Evolutionary conservation across 2,113 vertebrate species (phyloP).

Genomic region (Salvator merianae): DNA sequence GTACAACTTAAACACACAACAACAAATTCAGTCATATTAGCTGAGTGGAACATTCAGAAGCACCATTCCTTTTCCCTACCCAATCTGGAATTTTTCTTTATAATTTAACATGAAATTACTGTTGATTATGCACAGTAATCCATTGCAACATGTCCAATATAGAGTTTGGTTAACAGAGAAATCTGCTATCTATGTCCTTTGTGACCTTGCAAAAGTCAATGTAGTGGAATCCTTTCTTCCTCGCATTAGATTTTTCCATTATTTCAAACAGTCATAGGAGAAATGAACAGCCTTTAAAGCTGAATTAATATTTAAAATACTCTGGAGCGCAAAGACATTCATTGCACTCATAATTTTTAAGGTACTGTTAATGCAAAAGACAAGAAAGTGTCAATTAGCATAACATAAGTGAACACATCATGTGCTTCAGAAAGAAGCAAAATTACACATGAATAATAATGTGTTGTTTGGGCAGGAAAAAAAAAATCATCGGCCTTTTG

Average conservation of each 20-base stretch:
- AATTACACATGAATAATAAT: constrained; percentile 12
- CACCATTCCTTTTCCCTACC: background rate
- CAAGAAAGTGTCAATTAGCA: constrained; percentile 41
- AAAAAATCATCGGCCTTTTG: background rate
- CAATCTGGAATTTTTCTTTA: background rate
- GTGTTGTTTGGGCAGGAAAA: background rate
- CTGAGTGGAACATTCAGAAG: background rate
- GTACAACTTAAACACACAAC: background rate
- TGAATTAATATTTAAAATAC: constrained; percentile 52
- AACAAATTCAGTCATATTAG: background rate
- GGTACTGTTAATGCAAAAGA: constrained; percentile 37
- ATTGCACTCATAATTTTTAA: constrained; percentile 30
- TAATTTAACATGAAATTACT: background rate
- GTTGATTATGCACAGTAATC: background rate
- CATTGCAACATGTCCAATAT: background rate
- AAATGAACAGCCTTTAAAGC: constrained; percentile 27
- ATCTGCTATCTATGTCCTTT: rapidly evolving
- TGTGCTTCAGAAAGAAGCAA: background rate
- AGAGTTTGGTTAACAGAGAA: background rate
- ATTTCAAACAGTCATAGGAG: constrained; percentile 29
- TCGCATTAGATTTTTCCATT: constrained; percentile 37
- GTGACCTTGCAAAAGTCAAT: background rate
- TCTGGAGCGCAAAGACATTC: constrained; percentile 21
- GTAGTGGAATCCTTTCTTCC: background rate
- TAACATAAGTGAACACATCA: constrained; percentile 26